A percentile compares a stretch with the other conserved stretches of the same genome.
phyloP scores from a whole-genome alignment of 2,888 invertebrate genomes.

The Strigamia maritima region DNA sequence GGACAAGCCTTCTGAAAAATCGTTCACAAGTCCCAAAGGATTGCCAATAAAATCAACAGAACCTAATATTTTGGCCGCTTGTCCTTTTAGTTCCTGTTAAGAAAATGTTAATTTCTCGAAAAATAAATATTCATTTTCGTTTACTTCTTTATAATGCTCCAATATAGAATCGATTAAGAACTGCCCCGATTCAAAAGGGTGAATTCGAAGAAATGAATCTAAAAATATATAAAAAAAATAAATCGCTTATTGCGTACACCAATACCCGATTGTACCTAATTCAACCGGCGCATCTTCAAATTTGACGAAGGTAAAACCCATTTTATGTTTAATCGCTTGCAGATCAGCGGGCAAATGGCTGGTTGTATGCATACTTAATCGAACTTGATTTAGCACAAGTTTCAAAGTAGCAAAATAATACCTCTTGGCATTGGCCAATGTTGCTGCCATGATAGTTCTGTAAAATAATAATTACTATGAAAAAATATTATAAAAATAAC shows the following conservation, averaged over 20 bases:
- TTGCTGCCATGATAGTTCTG: conserved; percentile 71
- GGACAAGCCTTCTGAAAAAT: conserved; percentile 91
- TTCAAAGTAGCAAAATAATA: conserved; percentile 82
- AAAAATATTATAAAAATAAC: background rate
- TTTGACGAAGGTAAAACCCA: conserved; percentile 83
- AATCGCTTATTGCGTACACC: too few relatives aligned
- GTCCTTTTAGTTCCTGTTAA: conserved; percentile 79
- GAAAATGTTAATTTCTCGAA: background rate
- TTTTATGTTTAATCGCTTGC: conserved; percentile 73
- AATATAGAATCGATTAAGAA: conserved; percentile 76
- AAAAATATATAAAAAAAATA: too few relatives aligned
- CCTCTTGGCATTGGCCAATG: conserved; percentile 66
- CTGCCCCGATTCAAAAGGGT: conserved; percentile 87
- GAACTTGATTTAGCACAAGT: conserved; percentile 75
- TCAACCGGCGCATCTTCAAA: conserved; percentile 96
- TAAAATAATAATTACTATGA: conserved; percentile 42
- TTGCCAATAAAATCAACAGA: conserved; percentile 97
- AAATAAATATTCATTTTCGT: conserved; percentile 45
- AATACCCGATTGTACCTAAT: conserved; percentile 61
- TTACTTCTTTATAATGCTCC: conserved; percentile 78
- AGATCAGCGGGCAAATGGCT: conserved; percentile 75
- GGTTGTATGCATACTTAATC: conserved; percentile 84
- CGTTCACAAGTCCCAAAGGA: conserved; percentile 91
- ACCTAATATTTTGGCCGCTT: conserved; percentile 90
- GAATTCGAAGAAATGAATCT: conserved; percentile 78